Evolutionary conservation across 2,113 vertebrate species (phyloP).

Genomic region (Ctenomys sociabilis): DNA sequence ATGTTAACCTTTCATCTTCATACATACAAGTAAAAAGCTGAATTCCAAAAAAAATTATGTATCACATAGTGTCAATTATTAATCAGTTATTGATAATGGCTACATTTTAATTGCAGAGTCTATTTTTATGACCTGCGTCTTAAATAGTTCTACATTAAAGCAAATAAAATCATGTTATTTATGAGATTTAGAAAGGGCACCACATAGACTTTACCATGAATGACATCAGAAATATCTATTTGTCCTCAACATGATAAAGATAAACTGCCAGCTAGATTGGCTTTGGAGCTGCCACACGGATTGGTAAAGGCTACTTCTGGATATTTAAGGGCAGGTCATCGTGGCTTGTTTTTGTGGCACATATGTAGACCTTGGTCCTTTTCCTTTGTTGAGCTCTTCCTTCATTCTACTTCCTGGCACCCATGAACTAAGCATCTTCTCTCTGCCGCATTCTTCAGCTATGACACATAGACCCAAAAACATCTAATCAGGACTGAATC

Average conservation of each 20-base stretch:
- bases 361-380: not conserved
- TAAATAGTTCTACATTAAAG: not conserved
- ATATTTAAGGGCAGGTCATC: not conserved
- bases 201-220: too few species aligned
- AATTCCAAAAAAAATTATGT: not conserved
- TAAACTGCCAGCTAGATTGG: not conserved
- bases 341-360: not conserved
- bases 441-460: not conserved
- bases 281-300: not conserved
- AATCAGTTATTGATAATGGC: not conserved
- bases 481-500: not conserved
- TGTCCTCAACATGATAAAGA: not conserved
- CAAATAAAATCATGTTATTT: conserved; percentile 33
- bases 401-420: not conserved
- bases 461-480: not conserved
- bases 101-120: not conserved
- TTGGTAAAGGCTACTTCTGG: not conserved
- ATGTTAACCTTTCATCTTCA: not conserved
- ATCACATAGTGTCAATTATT: not conserved
- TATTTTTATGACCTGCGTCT: not conserved
- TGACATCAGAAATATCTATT: not conserved
- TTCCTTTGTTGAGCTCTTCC: not conserved
- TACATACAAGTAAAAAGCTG: not conserved
- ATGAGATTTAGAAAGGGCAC: not conserved
- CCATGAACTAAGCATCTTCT: not conserved